Evolutionary conservation across 2,113 vertebrate species (phyloP), one percentile per base, ranked within the genome.

Genomic region (Azemiops feae): DNA sequence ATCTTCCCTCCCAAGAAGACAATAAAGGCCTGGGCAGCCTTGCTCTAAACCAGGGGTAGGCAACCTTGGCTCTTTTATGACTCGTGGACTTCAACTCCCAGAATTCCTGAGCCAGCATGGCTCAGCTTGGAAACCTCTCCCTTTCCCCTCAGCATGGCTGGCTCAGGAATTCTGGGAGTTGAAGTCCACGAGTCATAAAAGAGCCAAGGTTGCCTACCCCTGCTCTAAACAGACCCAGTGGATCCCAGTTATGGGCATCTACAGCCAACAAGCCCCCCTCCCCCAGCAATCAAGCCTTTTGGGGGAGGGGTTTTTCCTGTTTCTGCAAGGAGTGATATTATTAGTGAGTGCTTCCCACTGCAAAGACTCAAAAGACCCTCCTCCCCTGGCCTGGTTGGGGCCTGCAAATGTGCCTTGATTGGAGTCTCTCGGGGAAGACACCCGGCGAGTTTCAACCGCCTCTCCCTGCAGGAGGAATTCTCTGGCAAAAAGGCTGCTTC

Each of bases 401-500:
- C 96, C 96, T 96, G 97, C 93, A 95, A 97, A 97, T 97, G 94
- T 96, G 96, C 96, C 95, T 95, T 95, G 95, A 97, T 96, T 96
- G 95, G 95, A 94, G 93, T 97, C 96, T 96, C 96, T 96, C 95
- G 97, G 91, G 95, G 95, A 96, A 96, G 96, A 97, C 96, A 95
- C 95, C 96, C 96, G 94, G 92, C 95, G 97, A 96, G 95, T 97
- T 95, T 96, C 96, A 95, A 95, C 95, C 95, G 93, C 94, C 95
- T 95, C 94, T 93, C 96, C 81, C 95, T 91, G 95, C 96, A 92
- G 96, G 96, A 95, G 92, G 94, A 85, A 95, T 94, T 95, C 91
- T 92, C 95, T 86, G 88, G 93, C 95, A 95, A 96, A 94, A 97
- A 96, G 94, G 95, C 94, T 91, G 96, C 94, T 95, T 93, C 92